phyloP scores from a whole-genome alignment of 1,140 invertebrate genomes.

The Temnothorax longispinosus region DNA sequence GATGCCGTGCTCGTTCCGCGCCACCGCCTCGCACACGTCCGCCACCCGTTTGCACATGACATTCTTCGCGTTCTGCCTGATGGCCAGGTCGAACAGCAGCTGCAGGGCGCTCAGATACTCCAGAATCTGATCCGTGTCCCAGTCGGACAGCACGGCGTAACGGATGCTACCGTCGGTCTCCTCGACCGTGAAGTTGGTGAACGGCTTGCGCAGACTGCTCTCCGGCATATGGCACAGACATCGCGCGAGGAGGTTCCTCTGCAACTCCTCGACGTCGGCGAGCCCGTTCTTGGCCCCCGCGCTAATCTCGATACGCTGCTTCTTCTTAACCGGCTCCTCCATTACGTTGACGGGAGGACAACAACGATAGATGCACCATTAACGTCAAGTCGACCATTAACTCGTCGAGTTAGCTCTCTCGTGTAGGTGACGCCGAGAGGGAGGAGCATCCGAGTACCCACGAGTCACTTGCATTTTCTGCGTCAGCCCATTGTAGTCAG shows the following conservation, averaged over 20 bases:
- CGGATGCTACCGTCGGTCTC: slow-evolving; percentile 85
- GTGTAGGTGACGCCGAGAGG: slow-evolving; percentile 27
- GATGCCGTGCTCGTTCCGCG: slow-evolving; percentile 92
- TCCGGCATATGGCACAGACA: slow-evolving; percentile 93
- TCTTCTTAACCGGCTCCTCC: slow-evolving; percentile 92
- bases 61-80: slow-evolving; percentile 93
- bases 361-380: slow-evolving; percentile 79
- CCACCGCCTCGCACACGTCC: slow-evolving; percentile 92
- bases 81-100: slow-evolving; percentile 93
- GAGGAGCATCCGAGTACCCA: slow-evolving; percentile 18
- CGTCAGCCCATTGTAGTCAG: slow-evolving; percentile 39
- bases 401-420: slow-evolving; percentile 65
- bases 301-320: slow-evolving; percentile 88
- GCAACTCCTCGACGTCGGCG: slow-evolving; percentile 86
- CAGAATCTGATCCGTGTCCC: slow-evolving; percentile 90
- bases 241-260: slow-evolving; percentile 89
- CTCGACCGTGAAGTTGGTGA: slow-evolving; percentile 88
- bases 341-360: slow-evolving; percentile 79
- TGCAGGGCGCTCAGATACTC: slow-evolving; percentile 93
- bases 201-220: slow-evolving; percentile 89
- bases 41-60: slow-evolving; percentile 92
- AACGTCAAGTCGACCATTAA: slow-evolving; percentile 58
- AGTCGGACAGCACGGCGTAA: slow-evolving; percentile 88
- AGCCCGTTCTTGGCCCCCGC: slow-evolving; percentile 86
- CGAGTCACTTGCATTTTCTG: slow-evolving; percentile 16